Percentiles rank a stretch among this genome's conserved stretches.
Evolutionary conservation across 2,888 invertebrate species (phyloP).

Genomic region (Lymantria monacha): DNA sequence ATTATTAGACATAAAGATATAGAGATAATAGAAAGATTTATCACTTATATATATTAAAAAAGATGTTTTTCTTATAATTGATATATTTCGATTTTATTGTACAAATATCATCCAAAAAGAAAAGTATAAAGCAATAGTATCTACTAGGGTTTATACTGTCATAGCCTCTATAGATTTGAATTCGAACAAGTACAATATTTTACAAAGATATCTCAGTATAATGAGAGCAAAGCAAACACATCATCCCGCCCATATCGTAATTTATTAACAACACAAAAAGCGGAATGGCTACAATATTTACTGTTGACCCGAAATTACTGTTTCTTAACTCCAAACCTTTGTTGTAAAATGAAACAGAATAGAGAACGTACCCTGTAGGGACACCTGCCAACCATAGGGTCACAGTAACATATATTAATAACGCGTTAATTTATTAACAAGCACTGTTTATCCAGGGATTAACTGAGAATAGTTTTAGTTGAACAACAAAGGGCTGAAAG

Average conservation of each 20-base stretch:
- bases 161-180: constrained; percentile 40
- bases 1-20: too few relatives aligned
- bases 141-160: constrained; percentile 17
- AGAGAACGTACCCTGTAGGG: constrained; percentile 60
- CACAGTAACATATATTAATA: constrained; percentile 81
- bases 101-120: too few relatives aligned
- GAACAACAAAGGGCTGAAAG: constrained; percentile 79
- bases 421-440: constrained; percentile 81
- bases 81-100: too few relatives aligned
- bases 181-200: constrained; percentile 31
- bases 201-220: constrained; percentile 46
- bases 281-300: constrained; percentile 71
- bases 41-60: too few relatives aligned
- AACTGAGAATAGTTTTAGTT: constrained; percentile 82
- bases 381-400: constrained; percentile 75
- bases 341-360: constrained; percentile 64
- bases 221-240: constrained; percentile 57
- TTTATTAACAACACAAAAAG: constrained; percentile 73
- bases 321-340: constrained; percentile 72
- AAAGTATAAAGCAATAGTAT: too few relatives aligned
- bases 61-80: too few relatives aligned
- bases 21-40: too few relatives aligned
- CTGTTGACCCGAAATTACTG: constrained; percentile 67
- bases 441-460: constrained; percentile 81
- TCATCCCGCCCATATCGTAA: constrained; percentile 53